Base-by-base conservation (phyloP, 2,797 vertebrate genomes). In the Microhierax caerulescens region DNA sequence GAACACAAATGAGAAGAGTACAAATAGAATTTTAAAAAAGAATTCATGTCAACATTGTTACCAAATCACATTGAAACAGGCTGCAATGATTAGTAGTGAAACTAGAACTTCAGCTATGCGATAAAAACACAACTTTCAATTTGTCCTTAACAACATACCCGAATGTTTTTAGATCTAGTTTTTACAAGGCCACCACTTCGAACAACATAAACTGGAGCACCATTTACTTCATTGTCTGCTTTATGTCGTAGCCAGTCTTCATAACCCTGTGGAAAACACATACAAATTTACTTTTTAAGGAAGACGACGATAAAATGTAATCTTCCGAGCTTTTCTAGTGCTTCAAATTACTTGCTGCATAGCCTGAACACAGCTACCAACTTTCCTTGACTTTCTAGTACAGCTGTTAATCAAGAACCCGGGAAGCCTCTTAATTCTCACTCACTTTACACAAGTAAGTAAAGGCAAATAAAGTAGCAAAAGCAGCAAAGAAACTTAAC, bases 161-260 rank as follows among this genome's bases (percentile, higher is more conserved):
- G 97, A 94, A 99, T 99, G 96, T 99, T 99, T 98, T 99, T 99
- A 93, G 99, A 99, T 97, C 98, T 99, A 4, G 99, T 99, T 98
- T 99, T 99, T 23, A 99, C 99, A 98, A 99, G 98, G 97, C 99
- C 98, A 96, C 99, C 99, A 74, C 99, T 99, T 97, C 99, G 99
- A 93, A 99, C 99, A 89, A 99, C 99, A 95, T 99, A 99, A 90
- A 99, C 99, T 3, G 99, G 99, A 90, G 99, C 99, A 78, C 99
- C 99, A 3, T 99, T 99, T 76, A 99, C 99, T 98, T 99, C 99
- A 82, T 99, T 99, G 98, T 99, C 99, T 12, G 99, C 99, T 95
- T 99, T 99, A 97, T 99, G 99, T 65, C 99, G 98, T 87, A 99
- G 98, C 99, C 99, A 99, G 91, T 99, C 99, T 97, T 99, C 99